A percentile compares a stretch with the other conserved stretches of the same genome.
These are phyloP conservation scores for Paramormyrops kingsleyae DNA, from an alignment of 2,113 vertebrate species.

Conservation along the genomic window DNA sequence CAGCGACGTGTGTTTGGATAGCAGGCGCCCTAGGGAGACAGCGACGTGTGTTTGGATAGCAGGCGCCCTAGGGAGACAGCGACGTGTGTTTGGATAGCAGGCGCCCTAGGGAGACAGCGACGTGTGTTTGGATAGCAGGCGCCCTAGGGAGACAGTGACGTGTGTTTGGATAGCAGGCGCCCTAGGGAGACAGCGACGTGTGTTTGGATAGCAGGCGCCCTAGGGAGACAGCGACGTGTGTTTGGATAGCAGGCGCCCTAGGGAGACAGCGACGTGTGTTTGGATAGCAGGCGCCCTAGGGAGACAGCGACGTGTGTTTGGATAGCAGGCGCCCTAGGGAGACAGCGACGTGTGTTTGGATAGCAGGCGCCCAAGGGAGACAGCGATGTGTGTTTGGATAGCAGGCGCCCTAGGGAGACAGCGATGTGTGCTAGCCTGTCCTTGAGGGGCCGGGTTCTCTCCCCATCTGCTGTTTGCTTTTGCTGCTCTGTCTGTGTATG, in stretches of 20 bases:
- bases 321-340: not conserved
- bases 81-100: not conserved
- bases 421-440: not conserved
- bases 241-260: not conserved
- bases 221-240: not conserved
- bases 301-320: slow-evolving; percentile 2
- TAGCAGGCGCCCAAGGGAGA: not conserved
- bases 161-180: not conserved
- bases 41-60: not conserved
- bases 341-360: slow-evolving; percentile 1
- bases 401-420: not conserved
- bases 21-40: not conserved
- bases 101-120: not conserved
- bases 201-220: not conserved
- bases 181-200: not conserved
- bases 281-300: not conserved
- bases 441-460: not conserved
- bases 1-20: not conserved
- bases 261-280: slow-evolving; percentile 1
- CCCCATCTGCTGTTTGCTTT: not conserved
- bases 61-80: not conserved
- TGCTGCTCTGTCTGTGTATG: not conserved
- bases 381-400: not conserved
- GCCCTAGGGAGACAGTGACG: not conserved
- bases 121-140: not conserved